These are phyloP conservation scores for Yponomeuta plumbellus DNA, from an alignment of 2,888 invertebrate species.

Conservation along the genomic window DNA sequence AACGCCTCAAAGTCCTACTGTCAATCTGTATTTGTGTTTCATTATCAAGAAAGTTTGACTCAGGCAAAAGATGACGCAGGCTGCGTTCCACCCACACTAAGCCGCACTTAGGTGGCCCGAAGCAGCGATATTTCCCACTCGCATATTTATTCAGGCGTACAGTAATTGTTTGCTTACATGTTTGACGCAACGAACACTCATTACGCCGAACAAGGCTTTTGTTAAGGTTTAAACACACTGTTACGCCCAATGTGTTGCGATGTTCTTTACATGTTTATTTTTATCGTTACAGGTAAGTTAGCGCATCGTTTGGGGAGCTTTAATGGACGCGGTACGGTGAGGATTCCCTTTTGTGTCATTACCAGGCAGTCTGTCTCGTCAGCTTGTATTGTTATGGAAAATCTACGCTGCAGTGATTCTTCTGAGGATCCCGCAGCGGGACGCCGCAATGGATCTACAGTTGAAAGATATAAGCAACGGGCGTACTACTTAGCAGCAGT, in stretches of 20 bases:
- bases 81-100: slow-evolving; percentile 42
- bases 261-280: slow-evolving; percentile 67
- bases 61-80: slow-evolving; percentile 56
- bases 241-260: slow-evolving; percentile 64
- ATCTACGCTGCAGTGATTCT: not conserved
- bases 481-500: slow-evolving; percentile 52
- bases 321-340: slow-evolving; percentile 59
- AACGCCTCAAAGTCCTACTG: slow-evolving; percentile 33
- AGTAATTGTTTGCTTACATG: slow-evolving; percentile 76
- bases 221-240: slow-evolving; percentile 70
- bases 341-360: slow-evolving; percentile 52
- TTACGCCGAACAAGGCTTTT: slow-evolving; percentile 66
- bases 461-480: slow-evolving; percentile 37
- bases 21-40: slow-evolving; percentile 70
- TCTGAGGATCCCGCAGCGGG: slow-evolving; percentile 2
- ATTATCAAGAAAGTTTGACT: slow-evolving; percentile 65
- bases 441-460: not conserved
- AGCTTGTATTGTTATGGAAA: not conserved
- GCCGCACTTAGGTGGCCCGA: slow-evolving; percentile 61
- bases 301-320: slow-evolving; percentile 46
- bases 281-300: slow-evolving; percentile 71
- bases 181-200: slow-evolving; percentile 72
- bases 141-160: slow-evolving; percentile 73
- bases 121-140: slow-evolving; percentile 70
- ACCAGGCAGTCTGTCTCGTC: slow-evolving; percentile 19